Evolutionary conservation across 2,113 vertebrate species (phyloP), one percentile per base, ranked within the genome.

Genomic region (Thunnus maccoyii): DNA sequence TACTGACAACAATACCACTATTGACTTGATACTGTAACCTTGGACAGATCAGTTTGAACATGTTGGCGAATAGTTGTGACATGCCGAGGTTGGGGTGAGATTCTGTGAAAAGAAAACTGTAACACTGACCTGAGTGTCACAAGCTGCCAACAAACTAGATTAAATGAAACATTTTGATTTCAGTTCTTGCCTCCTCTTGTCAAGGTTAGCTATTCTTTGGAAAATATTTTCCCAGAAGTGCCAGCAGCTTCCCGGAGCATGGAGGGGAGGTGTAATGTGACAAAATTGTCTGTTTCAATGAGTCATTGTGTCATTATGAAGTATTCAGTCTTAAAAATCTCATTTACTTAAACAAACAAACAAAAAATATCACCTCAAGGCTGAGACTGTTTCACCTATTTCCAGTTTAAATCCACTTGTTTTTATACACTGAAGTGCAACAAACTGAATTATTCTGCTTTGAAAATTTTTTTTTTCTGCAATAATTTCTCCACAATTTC

Each of bases 11-110:
- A 36, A 3, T 57, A 18, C 41, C 22, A 55, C 12, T 12, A n/a
- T 81, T 51, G 61, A 76, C 30, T 46, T 62, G 36, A 69, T 77
- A 61, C 51, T 47, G 1, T 55, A 17, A 76, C 58, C 52, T 20
- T 50, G 46, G 36, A 61, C 65, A 52, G 51, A 72, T 48, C 20
- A 5, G 30, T 51, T 71, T 52, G 0, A 32, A 50, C 10, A 54
- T 51, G 50, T 18, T 0, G 58, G 60, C 66, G 52, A 46, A 41
- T 7, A 27, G 72, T 51, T 48, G 48, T 70, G 52, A 58, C 2
- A 47, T 20, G 36, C 4, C 3, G 17, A 27, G 67, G 66, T 12
- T 6, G 2, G 5, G 48, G 27, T 5, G 56, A 73, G 32, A 62
- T 60, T 20, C 44, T 47, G 50, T 52, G 64, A 64, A 58, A 63